Evolutionary conservation across 2,888 invertebrate species (phyloP).

Genomic region (Mesodorylaimus sp.): DNA sequence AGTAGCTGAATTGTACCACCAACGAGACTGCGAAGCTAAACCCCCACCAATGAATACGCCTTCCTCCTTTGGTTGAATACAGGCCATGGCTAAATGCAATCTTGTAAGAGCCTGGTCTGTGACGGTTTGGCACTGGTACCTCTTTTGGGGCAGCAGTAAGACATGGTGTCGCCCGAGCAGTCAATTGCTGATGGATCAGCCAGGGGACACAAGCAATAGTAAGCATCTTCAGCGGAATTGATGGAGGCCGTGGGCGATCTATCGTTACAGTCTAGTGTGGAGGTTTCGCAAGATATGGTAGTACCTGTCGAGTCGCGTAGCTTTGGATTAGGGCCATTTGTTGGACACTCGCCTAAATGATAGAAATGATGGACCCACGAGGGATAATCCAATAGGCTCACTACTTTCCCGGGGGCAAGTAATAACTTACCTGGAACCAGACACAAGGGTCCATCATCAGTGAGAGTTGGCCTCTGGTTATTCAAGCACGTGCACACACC

Average conservation of each 20-base stretch:
- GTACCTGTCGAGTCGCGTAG: background rate
- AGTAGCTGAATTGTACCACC: background rate
- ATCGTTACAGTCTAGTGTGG: background rate
- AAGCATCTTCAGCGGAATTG: background rate
- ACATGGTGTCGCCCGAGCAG: background rate
- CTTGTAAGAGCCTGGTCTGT: background rate
- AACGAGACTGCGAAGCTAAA: background rate
- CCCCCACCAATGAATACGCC: background rate
- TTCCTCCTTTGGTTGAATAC: background rate
- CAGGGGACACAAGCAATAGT: background rate
- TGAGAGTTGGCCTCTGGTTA: background rate
- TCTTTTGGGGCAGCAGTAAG: slow-evolving; percentile 1
- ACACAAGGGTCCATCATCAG: slow-evolving; percentile 5
- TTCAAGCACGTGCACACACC: slow-evolving; percentile 3
- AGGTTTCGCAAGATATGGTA: too few species aligned
- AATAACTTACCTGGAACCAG: slow-evolving; percentile 1
- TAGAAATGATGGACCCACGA: background rate
- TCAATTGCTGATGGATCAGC: background rate
- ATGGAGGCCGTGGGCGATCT: background rate
- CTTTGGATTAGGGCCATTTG: slow-evolving; percentile 28
- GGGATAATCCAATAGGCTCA: background rate
- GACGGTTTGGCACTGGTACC: background rate
- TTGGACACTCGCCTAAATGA: slow-evolving; percentile 18
- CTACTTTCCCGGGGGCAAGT: background rate
- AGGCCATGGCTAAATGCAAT: background rate